phyloP scores from a whole-genome alignment of 2,888 invertebrate species.

The Villa cingulata region DNA sequence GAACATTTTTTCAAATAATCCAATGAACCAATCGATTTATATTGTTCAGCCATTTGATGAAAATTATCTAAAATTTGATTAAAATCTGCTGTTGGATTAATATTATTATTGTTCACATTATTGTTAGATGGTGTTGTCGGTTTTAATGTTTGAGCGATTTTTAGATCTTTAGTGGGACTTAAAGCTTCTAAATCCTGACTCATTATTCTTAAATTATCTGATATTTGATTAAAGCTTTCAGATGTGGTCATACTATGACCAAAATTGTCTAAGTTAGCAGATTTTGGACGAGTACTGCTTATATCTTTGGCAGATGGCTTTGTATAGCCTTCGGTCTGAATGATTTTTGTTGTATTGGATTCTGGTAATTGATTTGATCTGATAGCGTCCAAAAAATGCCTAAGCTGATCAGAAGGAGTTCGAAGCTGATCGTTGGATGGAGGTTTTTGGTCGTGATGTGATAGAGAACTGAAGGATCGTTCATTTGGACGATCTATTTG shows the following conservation, averaged over 20 bases:
- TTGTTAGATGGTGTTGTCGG: conserved; percentile 11
- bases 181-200: conserved; percentile 34
- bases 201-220: conserved; percentile 34
- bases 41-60: conserved; percentile 34
- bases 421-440: conserved; percentile 7
- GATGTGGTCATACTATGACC: conserved; percentile 31
- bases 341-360: conserved; percentile 19
- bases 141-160: neutral
- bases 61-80: conserved; percentile 36
- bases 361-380: conserved; percentile 34
- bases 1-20: conserved; percentile 36
- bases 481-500: neutral
- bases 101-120: too few relatives aligned
- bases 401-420: conserved; percentile 35
- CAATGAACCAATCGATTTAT: conserved; percentile 34
- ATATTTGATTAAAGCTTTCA: conserved; percentile 34
- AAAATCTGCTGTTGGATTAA: conserved; percentile 28
- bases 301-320: neutral
- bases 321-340: neutral
- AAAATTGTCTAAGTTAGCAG: conserved; percentile 20
- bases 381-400: conserved; percentile 34
- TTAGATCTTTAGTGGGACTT: conserved; percentile 22
- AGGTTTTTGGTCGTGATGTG: conserved; percentile 1
- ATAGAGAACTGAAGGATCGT: neutral
- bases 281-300: conserved; percentile 2